Evolutionary conservation across 1,140 invertebrate species (phyloP), one percentile per base, ranked within the genome.

Genomic region (Manduca sexta): DNA sequence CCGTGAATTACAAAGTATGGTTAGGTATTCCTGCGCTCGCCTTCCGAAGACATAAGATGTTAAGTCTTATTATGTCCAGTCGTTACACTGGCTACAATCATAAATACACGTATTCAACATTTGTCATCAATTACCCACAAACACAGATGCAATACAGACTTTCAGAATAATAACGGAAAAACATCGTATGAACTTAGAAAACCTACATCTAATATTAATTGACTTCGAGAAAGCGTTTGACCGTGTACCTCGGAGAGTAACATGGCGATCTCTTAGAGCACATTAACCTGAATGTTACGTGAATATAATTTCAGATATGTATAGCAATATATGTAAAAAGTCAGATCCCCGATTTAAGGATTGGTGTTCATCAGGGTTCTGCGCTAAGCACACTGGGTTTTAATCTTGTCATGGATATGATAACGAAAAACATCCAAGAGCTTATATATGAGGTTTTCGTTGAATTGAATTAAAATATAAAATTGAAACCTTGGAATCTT

Each of bases 181-280:
- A 50, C 17, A 42, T 17, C 13, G 38, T 17, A 14, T 31, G 4
- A 52, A 42, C 18, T 56, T 37, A 26, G 21, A 48, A 31, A 30
- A 67, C 16, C 26, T 63, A 2, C 45, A 63, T 26, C 21, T 14
- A 57, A 10, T 7, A 48, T 57, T 60, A 18, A 60, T 66, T 4
- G 59, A 60, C 18, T 48, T 63, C 0, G 49, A 66, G 39, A 62
- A 62, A 38, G 50, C 63, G 0, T 65, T 56, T 15, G 52, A 62
- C 13, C n/a, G 49, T 42, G 37, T 59, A 0, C 50, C 56, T 10
- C 33, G 48, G 8, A 43, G 39, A 29, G 11, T 60, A 30, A 34
- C 60, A 2, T 61, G 61, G 53, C 35, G 60, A 14, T 45, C 49
- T 10, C 13, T 64, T 2, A 38, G 53, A 29, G n/a, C 29, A 1